These are phyloP conservation scores for Zelleria hepariella DNA, from an alignment of 2,888 invertebrate species.

Conservation along the genomic window DNA sequence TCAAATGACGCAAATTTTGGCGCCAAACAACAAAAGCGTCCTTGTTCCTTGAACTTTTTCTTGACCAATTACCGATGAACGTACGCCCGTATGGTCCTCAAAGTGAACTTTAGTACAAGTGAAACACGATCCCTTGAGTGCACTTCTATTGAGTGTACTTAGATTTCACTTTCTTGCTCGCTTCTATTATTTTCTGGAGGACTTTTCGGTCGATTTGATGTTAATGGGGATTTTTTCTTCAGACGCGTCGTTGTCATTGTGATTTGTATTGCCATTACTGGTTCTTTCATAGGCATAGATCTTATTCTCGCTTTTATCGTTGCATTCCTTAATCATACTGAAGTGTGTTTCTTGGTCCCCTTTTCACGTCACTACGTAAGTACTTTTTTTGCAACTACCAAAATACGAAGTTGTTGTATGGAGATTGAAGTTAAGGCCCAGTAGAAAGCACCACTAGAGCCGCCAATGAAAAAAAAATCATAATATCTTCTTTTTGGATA, in stretches of 20 bases:
- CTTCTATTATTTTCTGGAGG: background rate
- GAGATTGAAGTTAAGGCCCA: too few species aligned
- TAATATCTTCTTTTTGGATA: too few species aligned
- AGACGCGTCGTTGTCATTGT: background rate
- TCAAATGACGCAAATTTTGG: background rate
- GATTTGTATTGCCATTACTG: background rate
- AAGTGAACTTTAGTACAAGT: slow-evolving; percentile 6
- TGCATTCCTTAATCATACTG: background rate
- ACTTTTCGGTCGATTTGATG: background rate
- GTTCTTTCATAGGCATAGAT: too few species aligned
- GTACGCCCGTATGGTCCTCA: background rate
- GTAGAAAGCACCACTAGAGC: too few species aligned
- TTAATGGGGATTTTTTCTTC: background rate
- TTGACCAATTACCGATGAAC: background rate
- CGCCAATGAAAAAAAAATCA: too few species aligned
- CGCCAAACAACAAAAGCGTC: background rate
- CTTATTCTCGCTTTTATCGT: background rate
- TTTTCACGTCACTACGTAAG: too few species aligned
- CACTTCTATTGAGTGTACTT: slow-evolving; percentile 15
- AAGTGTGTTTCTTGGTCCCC: background rate
- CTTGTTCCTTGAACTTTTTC: background rate
- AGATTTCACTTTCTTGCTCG: slow-evolving; percentile 19
- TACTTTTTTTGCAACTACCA: too few species aligned
- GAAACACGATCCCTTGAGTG: slow-evolving; percentile 9
- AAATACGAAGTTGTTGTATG: too few species aligned